phyloP scores from a whole-genome alignment of 2,797 vertebrate species.

The Prunella strophiata region DNA sequence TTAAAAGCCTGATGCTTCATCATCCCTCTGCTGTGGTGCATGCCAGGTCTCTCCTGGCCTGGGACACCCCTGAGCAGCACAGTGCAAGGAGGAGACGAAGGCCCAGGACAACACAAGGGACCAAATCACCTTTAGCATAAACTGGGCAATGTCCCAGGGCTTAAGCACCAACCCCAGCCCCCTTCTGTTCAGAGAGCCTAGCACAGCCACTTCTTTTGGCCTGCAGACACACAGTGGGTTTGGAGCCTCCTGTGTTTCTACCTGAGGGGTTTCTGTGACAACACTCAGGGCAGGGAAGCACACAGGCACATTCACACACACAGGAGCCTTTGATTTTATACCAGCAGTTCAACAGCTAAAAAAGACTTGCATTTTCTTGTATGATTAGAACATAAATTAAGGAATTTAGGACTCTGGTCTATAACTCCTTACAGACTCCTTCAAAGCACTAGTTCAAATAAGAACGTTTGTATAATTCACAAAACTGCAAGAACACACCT shows the following conservation, averaged over 20 bases:
- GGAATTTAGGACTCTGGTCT: not conserved
- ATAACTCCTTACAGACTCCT: not conserved
- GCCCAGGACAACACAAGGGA: not conserved
- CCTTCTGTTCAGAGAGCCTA: fast-evolving
- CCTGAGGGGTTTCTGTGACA: not conserved
- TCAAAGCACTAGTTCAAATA: not conserved
- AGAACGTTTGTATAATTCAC: not conserved
- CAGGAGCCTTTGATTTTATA: not conserved
- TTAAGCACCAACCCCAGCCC: not conserved
- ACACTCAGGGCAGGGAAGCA: not conserved
- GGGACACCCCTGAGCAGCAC: not conserved
- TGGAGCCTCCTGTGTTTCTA: not conserved
- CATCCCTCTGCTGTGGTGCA: not conserved
- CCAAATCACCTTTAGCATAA: not conserved
- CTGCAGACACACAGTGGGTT: not conserved
- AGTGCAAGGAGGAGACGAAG: not conserved
- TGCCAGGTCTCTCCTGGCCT: not conserved
- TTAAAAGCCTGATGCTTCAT: not conserved
- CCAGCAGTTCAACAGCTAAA: not conserved
- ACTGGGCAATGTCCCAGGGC: not conserved
- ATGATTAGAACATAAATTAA: not conserved
- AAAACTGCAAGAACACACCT: not conserved
- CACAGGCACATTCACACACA: not conserved
- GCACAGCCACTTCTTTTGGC: not conserved
- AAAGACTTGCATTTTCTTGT: not conserved